phyloP scores from a whole-genome alignment of 2,113 vertebrate genomes.

The Uria aalge region DNA sequence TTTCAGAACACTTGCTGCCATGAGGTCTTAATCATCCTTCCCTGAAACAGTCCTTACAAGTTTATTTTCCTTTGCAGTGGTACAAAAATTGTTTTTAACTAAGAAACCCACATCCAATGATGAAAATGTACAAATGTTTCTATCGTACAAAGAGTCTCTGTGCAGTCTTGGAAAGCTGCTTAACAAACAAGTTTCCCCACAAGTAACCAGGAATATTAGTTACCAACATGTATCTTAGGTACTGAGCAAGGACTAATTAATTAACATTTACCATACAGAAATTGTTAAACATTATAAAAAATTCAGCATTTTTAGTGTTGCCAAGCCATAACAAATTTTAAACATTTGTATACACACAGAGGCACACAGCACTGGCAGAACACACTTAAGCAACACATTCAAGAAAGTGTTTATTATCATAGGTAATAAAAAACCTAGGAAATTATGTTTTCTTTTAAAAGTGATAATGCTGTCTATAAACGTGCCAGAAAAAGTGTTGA shows the following conservation, averaged over 20 bases:
- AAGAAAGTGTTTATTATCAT: constrained; percentile 33
- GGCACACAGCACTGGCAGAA: not conserved
- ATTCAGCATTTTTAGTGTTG: not conserved
- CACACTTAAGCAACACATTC: not conserved
- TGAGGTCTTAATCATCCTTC: constrained; percentile 39
- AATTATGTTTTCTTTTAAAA: constrained; percentile 45
- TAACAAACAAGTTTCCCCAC: not conserved
- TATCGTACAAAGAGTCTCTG: not conserved
- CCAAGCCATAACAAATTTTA: not conserved
- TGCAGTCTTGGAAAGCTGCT: not conserved
- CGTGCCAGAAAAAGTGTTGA: not conserved
- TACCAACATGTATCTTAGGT: not conserved
- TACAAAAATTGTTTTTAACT: not conserved
- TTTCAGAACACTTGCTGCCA: constrained; percentile 47
- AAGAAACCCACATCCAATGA: not conserved
- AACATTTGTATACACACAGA: not conserved
- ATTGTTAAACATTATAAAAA: not conserved
- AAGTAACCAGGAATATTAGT: not conserved
- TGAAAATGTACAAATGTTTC: not conserved
- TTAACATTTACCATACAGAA: not conserved
- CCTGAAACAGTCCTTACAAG: not conserved
- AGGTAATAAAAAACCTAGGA: constrained; percentile 39
- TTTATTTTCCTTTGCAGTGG: constrained; percentile 33
- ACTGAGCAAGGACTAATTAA: not conserved
- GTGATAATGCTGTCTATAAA: constrained; percentile 28